These are phyloP conservation scores for Tachina lurida DNA, from an alignment of 2,888 invertebrate genomes.

Conservation along the genomic window DNA sequence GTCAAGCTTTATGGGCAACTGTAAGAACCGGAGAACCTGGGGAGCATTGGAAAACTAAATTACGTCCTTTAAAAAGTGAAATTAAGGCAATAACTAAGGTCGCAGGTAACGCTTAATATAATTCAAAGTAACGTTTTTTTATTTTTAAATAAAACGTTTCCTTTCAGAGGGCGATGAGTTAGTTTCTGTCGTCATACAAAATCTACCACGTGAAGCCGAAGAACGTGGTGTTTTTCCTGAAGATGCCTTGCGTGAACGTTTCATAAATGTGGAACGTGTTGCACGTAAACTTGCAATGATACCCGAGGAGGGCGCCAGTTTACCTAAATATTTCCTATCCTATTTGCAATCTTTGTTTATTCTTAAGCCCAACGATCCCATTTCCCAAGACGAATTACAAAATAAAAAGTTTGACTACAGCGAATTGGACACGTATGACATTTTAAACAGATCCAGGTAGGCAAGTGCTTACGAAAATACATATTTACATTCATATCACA, in stretches of 20 bases:
- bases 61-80: slow-evolving; percentile 87
- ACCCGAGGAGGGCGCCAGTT: slow-evolving; percentile 92
- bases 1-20: slow-evolving; percentile 92
- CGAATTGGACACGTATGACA: slow-evolving; percentile 92
- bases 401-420: slow-evolving; percentile 89
- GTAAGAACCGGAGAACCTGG: slow-evolving; percentile 87
- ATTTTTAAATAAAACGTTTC: slow-evolving; percentile 13
- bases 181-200: slow-evolving; percentile 89
- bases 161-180: slow-evolving; percentile 88
- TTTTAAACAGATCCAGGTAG: slow-evolving; percentile 94
- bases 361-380: slow-evolving; percentile 87
- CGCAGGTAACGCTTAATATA: slow-evolving; percentile 85
- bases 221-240: slow-evolving; percentile 94
- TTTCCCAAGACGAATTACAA: slow-evolving; percentile 89
- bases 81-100: slow-evolving; percentile 89
- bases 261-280: slow-evolving; percentile 90
- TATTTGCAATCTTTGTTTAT: slow-evolving; percentile 94
- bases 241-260: slow-evolving; percentile 92
- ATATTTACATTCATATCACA: no score
- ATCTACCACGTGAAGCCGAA: slow-evolving; percentile 90
- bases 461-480: slow-evolving; percentile 38
- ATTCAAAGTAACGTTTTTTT: not conserved
- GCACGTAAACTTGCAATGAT: slow-evolving; percentile 93
- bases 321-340: slow-evolving; percentile 92
- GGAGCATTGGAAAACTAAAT: slow-evolving; percentile 84